Conservation (phyloP, 2,888 invertebrate genomes). For the Leptura quadrifasciata region DNA sequence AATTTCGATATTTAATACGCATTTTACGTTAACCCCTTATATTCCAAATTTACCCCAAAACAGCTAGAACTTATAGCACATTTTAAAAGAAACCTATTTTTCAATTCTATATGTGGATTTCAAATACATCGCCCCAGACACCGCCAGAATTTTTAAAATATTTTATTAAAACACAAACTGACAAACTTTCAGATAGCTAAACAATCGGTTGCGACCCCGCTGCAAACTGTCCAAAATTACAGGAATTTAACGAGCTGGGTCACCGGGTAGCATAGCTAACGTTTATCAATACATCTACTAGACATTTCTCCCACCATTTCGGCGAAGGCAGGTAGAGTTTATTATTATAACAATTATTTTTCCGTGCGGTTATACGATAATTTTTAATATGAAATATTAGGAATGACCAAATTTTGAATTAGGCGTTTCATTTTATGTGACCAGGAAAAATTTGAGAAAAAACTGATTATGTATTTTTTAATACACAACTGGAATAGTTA, state of each 20-base stretch:
- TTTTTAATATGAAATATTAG: not conserved
- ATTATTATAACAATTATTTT: not conserved
- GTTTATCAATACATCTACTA: constrained; percentile 2
- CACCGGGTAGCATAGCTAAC: not conserved
- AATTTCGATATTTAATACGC: too few species aligned
- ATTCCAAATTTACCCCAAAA: too few species aligned
- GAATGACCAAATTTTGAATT: not conserved
- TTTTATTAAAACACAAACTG: too few species aligned
- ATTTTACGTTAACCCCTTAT: too few species aligned
- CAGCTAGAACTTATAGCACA: too few species aligned
- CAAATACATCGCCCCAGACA: too few species aligned
- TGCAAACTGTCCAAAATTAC: too few species aligned
- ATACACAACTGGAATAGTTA: not conserved
- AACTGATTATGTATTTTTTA: not conserved
- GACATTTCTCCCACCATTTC: not conserved
- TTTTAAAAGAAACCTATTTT: too few species aligned
- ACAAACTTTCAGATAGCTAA: too few species aligned
- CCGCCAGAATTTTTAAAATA: too few species aligned
- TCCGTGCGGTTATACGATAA: not conserved
- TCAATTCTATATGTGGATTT: too few species aligned
- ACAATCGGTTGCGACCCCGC: too few species aligned
- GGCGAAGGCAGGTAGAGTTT: not conserved
- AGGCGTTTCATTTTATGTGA: not conserved
- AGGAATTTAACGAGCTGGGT: not conserved
- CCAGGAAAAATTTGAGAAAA: not conserved